phyloP scores from a whole-genome alignment of 2,888 invertebrate species.

The Trissonchulus sp. region DNA sequence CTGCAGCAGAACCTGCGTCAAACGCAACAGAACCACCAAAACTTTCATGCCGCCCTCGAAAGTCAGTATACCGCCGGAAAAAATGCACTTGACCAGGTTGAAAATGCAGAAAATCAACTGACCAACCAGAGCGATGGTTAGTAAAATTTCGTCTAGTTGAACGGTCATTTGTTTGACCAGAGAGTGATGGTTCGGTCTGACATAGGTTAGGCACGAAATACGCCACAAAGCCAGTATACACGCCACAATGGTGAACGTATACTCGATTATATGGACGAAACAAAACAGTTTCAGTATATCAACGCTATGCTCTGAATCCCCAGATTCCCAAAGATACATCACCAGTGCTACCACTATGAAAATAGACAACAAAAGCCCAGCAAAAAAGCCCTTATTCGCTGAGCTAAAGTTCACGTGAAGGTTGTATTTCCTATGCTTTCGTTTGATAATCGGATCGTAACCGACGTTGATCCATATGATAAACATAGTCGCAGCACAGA shows the following conservation, averaged over 20 bases:
- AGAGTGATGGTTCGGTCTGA: not conserved
- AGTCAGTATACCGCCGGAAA: not conserved
- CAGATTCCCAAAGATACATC: not conserved
- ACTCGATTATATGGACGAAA: not conserved
- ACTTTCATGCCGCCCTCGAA: not conserved
- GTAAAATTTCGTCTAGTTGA: slow-evolving; percentile 5
- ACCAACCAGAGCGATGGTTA: not conserved
- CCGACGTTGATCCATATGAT: slow-evolving; percentile 85
- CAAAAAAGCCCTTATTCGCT: not conserved
- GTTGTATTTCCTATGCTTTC: not conserved
- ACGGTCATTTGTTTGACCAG: not conserved
- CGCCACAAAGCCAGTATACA: not conserved
- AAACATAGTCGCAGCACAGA: slow-evolving; percentile 83
- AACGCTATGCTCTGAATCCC: not conserved
- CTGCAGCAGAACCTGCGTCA: slow-evolving; percentile 24
- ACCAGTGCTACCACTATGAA: not conserved
- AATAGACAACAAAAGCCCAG: not conserved
- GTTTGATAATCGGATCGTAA: not conserved
- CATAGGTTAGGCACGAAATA: not conserved
- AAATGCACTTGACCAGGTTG: not conserved
- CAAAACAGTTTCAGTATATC: not conserved
- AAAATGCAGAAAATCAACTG: slow-evolving; percentile 25
- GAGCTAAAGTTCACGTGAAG: slow-evolving; percentile 14
- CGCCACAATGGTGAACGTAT: not conserved
- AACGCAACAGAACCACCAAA: not conserved